Conservation (phyloP, 1,140 invertebrate species). For the Drosophila tsacasi region DNA sequence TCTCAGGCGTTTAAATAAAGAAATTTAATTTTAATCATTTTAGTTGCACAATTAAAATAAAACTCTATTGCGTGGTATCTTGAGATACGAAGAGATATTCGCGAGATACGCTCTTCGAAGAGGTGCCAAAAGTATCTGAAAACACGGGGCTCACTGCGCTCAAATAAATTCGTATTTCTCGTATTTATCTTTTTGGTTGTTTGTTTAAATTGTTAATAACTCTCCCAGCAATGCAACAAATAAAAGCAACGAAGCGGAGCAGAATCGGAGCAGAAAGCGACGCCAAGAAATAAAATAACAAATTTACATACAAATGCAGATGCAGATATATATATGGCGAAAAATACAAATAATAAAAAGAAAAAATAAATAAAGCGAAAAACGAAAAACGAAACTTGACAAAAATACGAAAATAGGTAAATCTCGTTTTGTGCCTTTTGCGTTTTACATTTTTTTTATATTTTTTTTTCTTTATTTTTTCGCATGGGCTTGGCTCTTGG, state of each 20-base stretch:
- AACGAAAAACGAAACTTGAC: slow-evolving; percentile 58
- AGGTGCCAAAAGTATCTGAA: slow-evolving; percentile 37
- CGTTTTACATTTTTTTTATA: slow-evolving; percentile 58
- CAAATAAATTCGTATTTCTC: slow-evolving; percentile 24
- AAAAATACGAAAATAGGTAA: slow-evolving; percentile 66
- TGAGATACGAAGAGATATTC: slow-evolving; percentile 14
- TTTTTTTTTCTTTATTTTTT: slow-evolving; percentile 41
- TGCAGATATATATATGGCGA: slow-evolving; percentile 21
- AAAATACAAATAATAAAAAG: slow-evolving; percentile 10
- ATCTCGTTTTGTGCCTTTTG: slow-evolving; percentile 71
- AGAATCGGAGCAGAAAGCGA: slow-evolving; percentile 25
- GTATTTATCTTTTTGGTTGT: slow-evolving; percentile 46
- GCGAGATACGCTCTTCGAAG: slow-evolving; percentile 19
- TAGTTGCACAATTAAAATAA: slow-evolving; percentile 32
- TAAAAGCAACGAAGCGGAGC: slow-evolving; percentile 34
- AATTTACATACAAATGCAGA: slow-evolving; percentile 36
- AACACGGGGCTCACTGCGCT: slow-evolving; percentile 3
- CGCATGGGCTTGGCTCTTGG: slow-evolving; percentile 58
- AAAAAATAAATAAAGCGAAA: slow-evolving; percentile 26
- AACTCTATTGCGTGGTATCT: slow-evolving; percentile 44
- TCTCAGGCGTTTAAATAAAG: slow-evolving; percentile 33
- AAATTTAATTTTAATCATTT: slow-evolving; percentile 39
- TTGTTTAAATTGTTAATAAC: slow-evolving; percentile 77
- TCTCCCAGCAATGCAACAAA: slow-evolving; percentile 46
- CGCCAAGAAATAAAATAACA: slow-evolving; percentile 39